These are phyloP conservation scores for Julus scanicus DNA, from an alignment of 2,888 invertebrate genomes.

Conservation along the genomic window DNA sequence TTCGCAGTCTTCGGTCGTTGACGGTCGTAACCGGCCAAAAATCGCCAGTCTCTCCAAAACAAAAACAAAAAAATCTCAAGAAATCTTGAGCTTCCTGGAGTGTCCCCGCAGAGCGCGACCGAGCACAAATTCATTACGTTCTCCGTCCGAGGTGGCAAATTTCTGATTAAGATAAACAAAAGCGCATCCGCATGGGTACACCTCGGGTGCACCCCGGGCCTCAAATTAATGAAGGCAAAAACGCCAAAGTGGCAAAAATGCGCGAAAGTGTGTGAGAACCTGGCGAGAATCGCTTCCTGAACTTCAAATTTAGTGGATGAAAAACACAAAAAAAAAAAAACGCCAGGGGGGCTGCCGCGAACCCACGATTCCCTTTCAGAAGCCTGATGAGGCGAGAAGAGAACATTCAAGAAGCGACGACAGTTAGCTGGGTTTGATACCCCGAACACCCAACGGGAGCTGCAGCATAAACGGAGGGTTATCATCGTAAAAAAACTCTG, in stretches of 20 bases:
- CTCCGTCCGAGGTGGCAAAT: not conserved
- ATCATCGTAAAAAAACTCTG: no score
- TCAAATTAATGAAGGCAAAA: not conserved
- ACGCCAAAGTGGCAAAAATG: constrained; percentile 8
- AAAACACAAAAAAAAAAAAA: not conserved
- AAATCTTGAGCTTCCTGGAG: not conserved
- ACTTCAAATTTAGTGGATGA: not conserved
- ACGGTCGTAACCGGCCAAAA: no score
- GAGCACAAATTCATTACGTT: not conserved
- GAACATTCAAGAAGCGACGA: not conserved
- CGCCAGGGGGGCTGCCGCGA: constrained; percentile 16
- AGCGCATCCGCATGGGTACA: constrained; percentile 33
- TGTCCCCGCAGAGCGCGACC: constrained; percentile 19
- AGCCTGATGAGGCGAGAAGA: constrained; percentile 2
- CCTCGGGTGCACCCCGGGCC: constrained; percentile 22
- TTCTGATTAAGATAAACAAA: constrained; percentile 31
- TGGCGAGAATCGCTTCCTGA: constrained; percentile 16
- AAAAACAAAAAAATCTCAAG: no score
- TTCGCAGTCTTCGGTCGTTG: not conserved
- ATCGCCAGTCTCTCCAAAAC: not conserved
- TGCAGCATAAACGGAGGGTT: no score
- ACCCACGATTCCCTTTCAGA: constrained; percentile 19
- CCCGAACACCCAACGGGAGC: not conserved
- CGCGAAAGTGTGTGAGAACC: not conserved
- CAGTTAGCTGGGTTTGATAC: not conserved